These are phyloP conservation scores for Crotalus horridus DNA, from an alignment of 2,113 vertebrate species.

Conservation along the genomic window DNA sequence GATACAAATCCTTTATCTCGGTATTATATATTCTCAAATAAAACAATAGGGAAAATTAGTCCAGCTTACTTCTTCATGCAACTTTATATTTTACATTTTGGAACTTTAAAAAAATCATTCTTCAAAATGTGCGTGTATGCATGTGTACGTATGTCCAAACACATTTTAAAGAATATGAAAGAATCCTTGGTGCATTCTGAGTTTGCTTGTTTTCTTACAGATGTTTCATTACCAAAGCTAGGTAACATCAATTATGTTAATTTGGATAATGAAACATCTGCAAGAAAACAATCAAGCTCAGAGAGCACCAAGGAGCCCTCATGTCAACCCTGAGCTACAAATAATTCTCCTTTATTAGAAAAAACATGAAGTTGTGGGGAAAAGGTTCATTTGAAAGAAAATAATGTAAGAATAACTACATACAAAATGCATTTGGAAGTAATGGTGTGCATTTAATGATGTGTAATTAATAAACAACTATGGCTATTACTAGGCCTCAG, in stretches of 20 bases:
- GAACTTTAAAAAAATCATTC: neutral
- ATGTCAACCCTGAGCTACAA: too few species aligned
- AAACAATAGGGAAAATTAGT: neutral
- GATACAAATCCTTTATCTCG: neutral
- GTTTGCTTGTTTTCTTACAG: too few species aligned
- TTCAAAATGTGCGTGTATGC: neutral
- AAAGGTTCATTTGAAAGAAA: neutral
- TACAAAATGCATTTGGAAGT: neutral
- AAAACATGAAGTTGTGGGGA: neutral
- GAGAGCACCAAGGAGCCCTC: too few species aligned
- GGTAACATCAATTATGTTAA: too few species aligned
- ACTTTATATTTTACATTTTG: neutral
- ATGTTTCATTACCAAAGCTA: too few species aligned
- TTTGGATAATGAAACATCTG: too few species aligned
- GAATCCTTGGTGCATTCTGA: too few species aligned
- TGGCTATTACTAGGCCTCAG: neutral
- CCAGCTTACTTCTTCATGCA: neutral
- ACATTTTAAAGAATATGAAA: neutral
- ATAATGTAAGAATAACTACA: neutral
- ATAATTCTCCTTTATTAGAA: too few species aligned
- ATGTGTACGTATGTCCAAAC: neutral
- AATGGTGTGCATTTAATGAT: neutral
- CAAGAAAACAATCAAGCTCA: too few species aligned
- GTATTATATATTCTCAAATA: neutral
- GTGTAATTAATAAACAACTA: neutral